Conservation (phyloP, 2,113 vertebrate genomes). For the Sinocyclocheilus rhinocerous region DNA sequence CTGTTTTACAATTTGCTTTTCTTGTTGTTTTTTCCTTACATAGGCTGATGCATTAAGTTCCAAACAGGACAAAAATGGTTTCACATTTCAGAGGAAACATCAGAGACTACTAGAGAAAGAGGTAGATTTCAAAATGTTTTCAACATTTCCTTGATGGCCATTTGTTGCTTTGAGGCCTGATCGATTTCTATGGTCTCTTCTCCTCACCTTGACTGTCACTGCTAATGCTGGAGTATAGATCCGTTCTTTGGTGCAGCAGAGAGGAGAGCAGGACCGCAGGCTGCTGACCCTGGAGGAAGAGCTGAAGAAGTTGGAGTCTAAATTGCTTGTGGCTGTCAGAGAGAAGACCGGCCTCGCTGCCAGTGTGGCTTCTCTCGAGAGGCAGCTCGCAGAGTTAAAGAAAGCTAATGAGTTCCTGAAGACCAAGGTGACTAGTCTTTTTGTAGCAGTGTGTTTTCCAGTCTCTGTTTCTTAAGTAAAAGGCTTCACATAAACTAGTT, state of each 20-base stretch:
- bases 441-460: not conserved
- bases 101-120: slow-evolving; percentile 88
- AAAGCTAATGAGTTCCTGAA: slow-evolving; percentile 89
- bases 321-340: slow-evolving; percentile 80
- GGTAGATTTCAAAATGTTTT: slow-evolving; percentile 69
- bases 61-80: slow-evolving; percentile 75
- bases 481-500: not conserved
- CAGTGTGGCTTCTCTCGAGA: slow-evolving; percentile 83
- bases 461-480: not conserved
- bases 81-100: slow-evolving; percentile 79
- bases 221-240: slow-evolving; percentile 73
- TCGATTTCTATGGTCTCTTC: not conserved
- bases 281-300: slow-evolving; percentile 83
- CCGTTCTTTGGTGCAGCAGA: slow-evolving; percentile 84
- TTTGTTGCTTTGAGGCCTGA: not conserved
- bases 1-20: not conserved
- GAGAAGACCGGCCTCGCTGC: slow-evolving; percentile 86
- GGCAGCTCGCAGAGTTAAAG: slow-evolving; percentile 84
- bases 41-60: slow-evolving; percentile 65
- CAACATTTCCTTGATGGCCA: not conserved
- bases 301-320: slow-evolving; percentile 84
- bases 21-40: not conserved
- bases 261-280: slow-evolving; percentile 83
- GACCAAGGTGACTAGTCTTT: slow-evolving; percentile 81
- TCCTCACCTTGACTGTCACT: not conserved